Evolutionary conservation across 2,113 vertebrate genomes (phyloP), one percentile per base, ranked within the genome.

Genomic region (Grammomys surdaster): DNA sequence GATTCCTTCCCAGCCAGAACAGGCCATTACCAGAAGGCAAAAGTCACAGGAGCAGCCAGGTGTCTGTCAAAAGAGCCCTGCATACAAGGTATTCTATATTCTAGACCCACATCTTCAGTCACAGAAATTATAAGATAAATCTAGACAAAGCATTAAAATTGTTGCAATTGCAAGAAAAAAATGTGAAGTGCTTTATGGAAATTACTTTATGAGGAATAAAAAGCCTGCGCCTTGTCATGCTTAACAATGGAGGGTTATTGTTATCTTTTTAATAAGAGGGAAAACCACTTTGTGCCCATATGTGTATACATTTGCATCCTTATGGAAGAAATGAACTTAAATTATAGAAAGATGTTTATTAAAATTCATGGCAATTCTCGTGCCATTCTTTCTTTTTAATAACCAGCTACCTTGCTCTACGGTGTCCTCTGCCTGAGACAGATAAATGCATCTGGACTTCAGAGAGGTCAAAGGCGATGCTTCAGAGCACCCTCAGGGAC

Each of bases 291-390:
- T 73, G 63, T 31, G 24, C 8, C n/a, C 67, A 26, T 3, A 63
- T 56, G 31, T 11, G 40, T 17, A 65, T 33, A 72, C n/a, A 75
- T 80, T 80, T 84, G 89, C 80, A 90, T 95, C 91, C 54, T 89
- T 92, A 5, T 84, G 81, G 19, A 95, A 96, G 90, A 97, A 95
- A 94, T 54, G 58, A 43, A 89, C 88, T 93, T 91, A 88, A 94
- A 89, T 67, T 81, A 82, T 33, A 82, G 46, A 88, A 91, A 94
- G 78, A 95, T 73, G 86, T 90, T 93, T 95, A 94, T 97, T 97
- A 96, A 96, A 96, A 98, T 96, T 95, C 96, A 97, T 89, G 58
- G 95, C 72, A 65, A 94, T 97, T 90, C 73, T 93, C 72, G 56
- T 16, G 12, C 69, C 54, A 97, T 95, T 95, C 24, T 65, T 58